A percentile compares a stretch with the other conserved stretches of the same genome.
These are phyloP conservation scores for Molossus alvarezi DNA, from an alignment of 2,797 vertebrate species.

Conservation along the genomic window DNA sequence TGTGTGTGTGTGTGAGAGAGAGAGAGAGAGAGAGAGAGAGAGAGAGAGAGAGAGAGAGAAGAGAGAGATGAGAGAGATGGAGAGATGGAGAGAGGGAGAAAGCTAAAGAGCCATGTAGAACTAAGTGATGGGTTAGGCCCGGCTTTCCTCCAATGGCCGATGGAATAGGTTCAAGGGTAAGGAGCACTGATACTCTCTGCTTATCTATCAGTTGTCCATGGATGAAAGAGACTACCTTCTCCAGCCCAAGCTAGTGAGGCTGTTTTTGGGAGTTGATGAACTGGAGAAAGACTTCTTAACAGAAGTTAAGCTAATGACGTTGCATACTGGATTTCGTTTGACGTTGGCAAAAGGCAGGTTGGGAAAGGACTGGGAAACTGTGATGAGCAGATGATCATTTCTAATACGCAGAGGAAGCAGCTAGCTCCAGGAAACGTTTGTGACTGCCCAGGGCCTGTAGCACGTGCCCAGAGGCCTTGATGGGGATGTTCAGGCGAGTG, in stretches of 20 bases:
- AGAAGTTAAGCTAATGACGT: not conserved
- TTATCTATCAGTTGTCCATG: not conserved
- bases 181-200: not conserved
- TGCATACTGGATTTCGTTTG: not conserved
- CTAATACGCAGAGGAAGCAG: not conserved
- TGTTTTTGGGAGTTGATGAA: not conserved
- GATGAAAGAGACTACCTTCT: not conserved
- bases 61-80: not conserved
- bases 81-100: not conserved
- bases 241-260: not conserved
- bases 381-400: not conserved
- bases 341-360: not conserved
- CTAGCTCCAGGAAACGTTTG: slow-evolving; percentile 8
- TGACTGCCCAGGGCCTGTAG: not conserved
- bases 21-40: no score
- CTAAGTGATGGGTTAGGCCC: not conserved
- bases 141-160: not conserved
- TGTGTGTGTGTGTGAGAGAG: not conserved
- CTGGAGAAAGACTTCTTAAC: not conserved
- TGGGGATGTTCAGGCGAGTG: not conserved
- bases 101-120: accelerated
- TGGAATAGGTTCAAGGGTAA: not conserved
- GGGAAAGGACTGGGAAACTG: not conserved
- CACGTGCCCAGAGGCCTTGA: not conserved
- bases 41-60: no score